Evolutionary conservation across 2,113 vertebrate species (phyloP), one percentile per base, ranked within the genome.

Genomic region (Ovibos moschatus): DNA sequence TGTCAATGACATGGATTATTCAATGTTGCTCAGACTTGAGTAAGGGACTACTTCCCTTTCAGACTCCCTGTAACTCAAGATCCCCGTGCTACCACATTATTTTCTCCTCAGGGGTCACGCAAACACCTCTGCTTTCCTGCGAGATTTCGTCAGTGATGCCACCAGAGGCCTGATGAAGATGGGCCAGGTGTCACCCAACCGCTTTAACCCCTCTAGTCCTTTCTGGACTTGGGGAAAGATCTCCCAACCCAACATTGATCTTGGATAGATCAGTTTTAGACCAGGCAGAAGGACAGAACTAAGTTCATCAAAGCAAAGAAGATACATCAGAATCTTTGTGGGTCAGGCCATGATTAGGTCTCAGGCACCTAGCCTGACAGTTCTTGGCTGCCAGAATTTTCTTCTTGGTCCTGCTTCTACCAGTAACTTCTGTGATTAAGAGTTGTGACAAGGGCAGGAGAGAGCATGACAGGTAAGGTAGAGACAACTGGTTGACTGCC

Each of bases 271-370:
- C 45, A 23, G 14, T 30, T 71, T 60, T 85, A 81, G 60, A 87
- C 27, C 55, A 30, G 16, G 40, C 76, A 89, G 76, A 64, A 15
- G 36, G 79, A 83, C 93, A 95, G 67, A 79, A 89, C 16, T 25
- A 43, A 87, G 40, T 45, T 45, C 5, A 3, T 16, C 84, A 71
- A 90, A 95, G n/a, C 87, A 94, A 93, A 91, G 83, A n/a, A 47
- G 71, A n/a, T 11, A 74, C 33, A 16, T 67, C 60, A 86, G 53
- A 30, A 36, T 94, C 53, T 94, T 74, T 93, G 62, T n/a, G 36
- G 47, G 43, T 91, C 76, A 78, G 87, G 64, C 7, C 89, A 74
- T 62, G 45, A 47, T 53, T 13, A 55, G 88, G 57, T 53, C 82
- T 53, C 81, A 51, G 5, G 11, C 43, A 33, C 45, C 27, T 9